phyloP scores from a whole-genome alignment of 2,797 vertebrate genomes.

The Acanthurus tractus region DNA sequence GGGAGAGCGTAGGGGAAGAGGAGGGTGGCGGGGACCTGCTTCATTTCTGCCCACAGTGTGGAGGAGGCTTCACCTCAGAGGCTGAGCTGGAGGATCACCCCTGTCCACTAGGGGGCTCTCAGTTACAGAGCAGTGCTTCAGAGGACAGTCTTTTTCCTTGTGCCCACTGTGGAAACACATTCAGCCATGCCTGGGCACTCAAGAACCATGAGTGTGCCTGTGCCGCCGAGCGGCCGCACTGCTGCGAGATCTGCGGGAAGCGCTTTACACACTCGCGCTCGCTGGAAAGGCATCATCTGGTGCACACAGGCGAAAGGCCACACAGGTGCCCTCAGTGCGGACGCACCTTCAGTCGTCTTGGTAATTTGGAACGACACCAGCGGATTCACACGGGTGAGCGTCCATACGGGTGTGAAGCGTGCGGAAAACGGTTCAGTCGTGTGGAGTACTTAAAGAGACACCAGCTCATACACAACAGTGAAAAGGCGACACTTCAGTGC shows the following conservation, averaged over 20 bases:
- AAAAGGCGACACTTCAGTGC: slow-evolving; percentile 79
- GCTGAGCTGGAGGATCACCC: slow-evolving; percentile 85
- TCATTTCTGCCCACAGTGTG: slow-evolving; percentile 86
- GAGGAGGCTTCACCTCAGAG: slow-evolving; percentile 80
- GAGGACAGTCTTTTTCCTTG: slow-evolving; percentile 93
- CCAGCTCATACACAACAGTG: slow-evolving; percentile 86
- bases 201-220: slow-evolving; percentile 94
- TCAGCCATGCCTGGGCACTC: slow-evolving; percentile 93
- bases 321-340: slow-evolving; percentile 95
- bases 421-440: slow-evolving; percentile 93
- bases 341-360: slow-evolving; percentile 95
- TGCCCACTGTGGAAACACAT: slow-evolving; percentile 91
- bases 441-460: slow-evolving; percentile 89
- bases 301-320: slow-evolving; percentile 92
- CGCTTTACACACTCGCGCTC: slow-evolving; percentile 97
- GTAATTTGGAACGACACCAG: slow-evolving; percentile 95
- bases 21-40: slow-evolving; percentile 77
- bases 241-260: slow-evolving; percentile 94
- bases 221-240: slow-evolving; percentile 93
- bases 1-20: slow-evolving; percentile 78
- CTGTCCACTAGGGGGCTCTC: slow-evolving; percentile 85
- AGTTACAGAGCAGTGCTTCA: slow-evolving; percentile 87
- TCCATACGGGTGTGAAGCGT: slow-evolving; percentile 93
- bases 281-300: slow-evolving; percentile 96
- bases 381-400: slow-evolving; percentile 93